A percentile compares a stretch with the other conserved stretches of the same genome.
Conservation (phyloP, 2,888 invertebrate species). For the Drosophila leonis region DNA sequence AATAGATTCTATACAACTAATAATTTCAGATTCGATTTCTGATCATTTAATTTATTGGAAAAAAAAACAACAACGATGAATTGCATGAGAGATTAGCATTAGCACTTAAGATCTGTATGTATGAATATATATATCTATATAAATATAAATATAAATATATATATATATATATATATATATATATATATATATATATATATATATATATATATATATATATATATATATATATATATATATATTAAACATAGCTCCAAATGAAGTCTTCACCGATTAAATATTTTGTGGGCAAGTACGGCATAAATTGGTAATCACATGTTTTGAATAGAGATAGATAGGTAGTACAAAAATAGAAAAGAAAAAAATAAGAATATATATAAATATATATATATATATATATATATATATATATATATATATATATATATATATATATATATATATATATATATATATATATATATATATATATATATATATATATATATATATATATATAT, state of each 20-base stretch:
- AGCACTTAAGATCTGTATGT: not conserved
- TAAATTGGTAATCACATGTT: conserved; percentile 18
- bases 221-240: conserved; percentile 12
- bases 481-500: too few species aligned
- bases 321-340: conserved; percentile 4
- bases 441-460: conserved; percentile 6
- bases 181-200: conserved; percentile 11
- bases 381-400: not conserved
- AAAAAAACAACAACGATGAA: not conserved
- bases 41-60: not conserved
- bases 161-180: not conserved
- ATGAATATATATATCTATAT: not conserved
- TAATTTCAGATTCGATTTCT: not conserved
- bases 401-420: conserved; percentile 5
- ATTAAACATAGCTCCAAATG: conserved; percentile 30
- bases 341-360: conserved; percentile 1
- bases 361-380: not conserved
- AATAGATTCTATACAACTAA: not conserved
- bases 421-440: conserved; percentile 7
- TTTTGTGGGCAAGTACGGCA: conserved; percentile 15
- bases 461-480: too few species aligned
- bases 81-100: not conserved
- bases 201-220: not conserved
- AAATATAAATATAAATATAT: not conserved
- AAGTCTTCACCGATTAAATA: conserved; percentile 59